Evolutionary conservation across 2,797 vertebrate species (phyloP).

Genomic region (Pseudochromis fuscus): DNA sequence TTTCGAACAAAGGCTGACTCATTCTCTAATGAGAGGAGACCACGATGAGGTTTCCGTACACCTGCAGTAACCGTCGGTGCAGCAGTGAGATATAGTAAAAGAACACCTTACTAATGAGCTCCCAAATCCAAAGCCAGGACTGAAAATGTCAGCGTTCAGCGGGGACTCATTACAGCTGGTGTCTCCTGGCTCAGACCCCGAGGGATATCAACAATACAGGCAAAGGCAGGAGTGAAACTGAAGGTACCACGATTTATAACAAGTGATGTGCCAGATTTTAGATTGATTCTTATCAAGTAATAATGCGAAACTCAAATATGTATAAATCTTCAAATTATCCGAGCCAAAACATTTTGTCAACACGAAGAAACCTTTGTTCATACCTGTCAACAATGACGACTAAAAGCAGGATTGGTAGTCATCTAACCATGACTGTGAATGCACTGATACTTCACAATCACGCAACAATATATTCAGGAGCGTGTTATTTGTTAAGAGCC

Average conservation of each 20-base stretch:
- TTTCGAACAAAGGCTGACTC: constrained; percentile 30
- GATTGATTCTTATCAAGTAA: background rate
- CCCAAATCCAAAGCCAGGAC: constrained; percentile 74
- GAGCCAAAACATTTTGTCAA: constrained; percentile 23
- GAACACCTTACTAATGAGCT: constrained; percentile 84
- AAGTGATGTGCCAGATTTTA: background rate
- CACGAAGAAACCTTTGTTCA: constrained; percentile 7
- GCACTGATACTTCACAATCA: constrained; percentile 30
- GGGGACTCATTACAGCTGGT: constrained; percentile 86
- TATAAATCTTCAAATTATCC: background rate
- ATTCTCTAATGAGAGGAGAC: constrained; percentile 33
- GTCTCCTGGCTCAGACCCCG: constrained; percentile 66
- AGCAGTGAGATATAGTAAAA: constrained; percentile 55
- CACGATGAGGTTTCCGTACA: constrained; percentile 60
- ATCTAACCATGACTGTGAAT: constrained; percentile 25
- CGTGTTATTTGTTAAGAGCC: constrained; percentile 30
- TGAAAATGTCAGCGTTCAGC: constrained; percentile 83
- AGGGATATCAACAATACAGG: constrained; percentile 62
- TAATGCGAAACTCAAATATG: background rate
- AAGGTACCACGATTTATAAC: constrained; percentile 37
- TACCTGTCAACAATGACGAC: constrained; percentile 10
- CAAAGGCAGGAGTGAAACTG: constrained; percentile 43
- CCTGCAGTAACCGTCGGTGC: constrained; percentile 44
- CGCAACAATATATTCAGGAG: constrained; percentile 45
- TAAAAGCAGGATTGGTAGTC: constrained; percentile 20